Percentiles rank a stretch among this genome's conserved stretches.
Conservation (phyloP, 2,888 invertebrate genomes). For the Merodon equestris region DNA sequence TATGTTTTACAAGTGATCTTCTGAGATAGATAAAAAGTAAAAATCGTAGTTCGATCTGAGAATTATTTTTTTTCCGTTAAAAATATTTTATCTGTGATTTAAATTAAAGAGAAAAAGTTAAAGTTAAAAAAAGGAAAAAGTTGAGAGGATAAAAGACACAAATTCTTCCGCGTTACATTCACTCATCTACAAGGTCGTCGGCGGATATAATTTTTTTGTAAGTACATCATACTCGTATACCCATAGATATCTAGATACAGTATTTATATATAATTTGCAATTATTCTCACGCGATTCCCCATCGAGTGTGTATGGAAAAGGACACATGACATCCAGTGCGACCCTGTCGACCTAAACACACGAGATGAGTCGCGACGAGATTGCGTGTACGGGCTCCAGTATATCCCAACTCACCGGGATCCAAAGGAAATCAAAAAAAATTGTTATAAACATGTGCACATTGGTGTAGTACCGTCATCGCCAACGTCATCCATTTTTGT, state of each 20-base stretch:
- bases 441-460: too few species aligned
- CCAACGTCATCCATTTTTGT: too few species aligned
- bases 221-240: conserved; percentile 66
- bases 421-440: too few species aligned
- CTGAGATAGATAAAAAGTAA: conserved; percentile 55
- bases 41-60: conserved; percentile 39
- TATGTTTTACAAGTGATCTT: conserved; percentile 65
- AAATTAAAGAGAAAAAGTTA: conserved; percentile 35
- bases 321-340: conserved; percentile 3
- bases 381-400: too few species aligned
- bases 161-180: conserved; percentile 65
- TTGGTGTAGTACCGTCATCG: too few species aligned
- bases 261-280: not conserved
- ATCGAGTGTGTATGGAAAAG: conserved; percentile 1
- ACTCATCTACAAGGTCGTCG: conserved; percentile 74
- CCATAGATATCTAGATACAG: not conserved
- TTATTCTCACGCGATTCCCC: conserved; percentile 28
- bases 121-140: conserved; percentile 56
- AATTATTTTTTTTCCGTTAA: conserved; percentile 44
- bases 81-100: conserved; percentile 65
- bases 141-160: too few species aligned
- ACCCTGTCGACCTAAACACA: too few species aligned
- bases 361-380: too few species aligned
- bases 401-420: conserved; percentile 7
- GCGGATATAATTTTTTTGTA: conserved; percentile 76